Evolutionary conservation across 2,888 invertebrate species (phyloP), one percentile per base, ranked within the genome.

Genomic region (Operophtera brumata): DNA sequence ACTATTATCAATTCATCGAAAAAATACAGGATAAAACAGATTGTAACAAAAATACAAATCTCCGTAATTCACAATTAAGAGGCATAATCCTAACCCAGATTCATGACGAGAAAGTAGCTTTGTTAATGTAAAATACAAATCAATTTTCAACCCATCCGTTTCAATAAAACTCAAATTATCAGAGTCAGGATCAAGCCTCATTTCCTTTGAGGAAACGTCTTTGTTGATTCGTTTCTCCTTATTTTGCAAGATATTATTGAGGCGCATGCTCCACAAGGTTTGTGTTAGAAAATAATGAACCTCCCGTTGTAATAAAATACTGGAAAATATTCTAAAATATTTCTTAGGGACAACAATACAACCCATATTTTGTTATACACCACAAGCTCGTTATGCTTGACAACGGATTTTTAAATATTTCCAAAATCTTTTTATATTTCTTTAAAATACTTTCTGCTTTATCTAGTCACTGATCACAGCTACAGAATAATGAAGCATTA

Each of bases 221-320:
- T 76, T 78, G 75, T 80, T 75, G 74, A 77, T 77, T 70, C 70
- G 62, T 74, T 77, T 77, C 75, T 75, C 72, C 71, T 77, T 78
- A 76, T 75, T 72, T 67, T 61, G 50, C 53, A 66, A 69, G 69
- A 78, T 73, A 74, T 75, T 74, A 73, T 75, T 73, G 66, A 62
- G 70, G 69, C 62, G 66, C 71, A 70, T 66, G 70, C 71, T 69
- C 69, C 66, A 60, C 70, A 70, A 72, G 67, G 69, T 74, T 75
- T 69, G 64, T 55, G 49, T 62, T 64, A 67, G 67, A 69, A 70
- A 66, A 71, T 75, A 73, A 75, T 71, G 71, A 76, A 67, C 62
- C 61, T 57, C 51, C 57, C 58, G 44, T 45, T 61, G 40, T 55
- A 36, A 43, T 52, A 55, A 20, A 47, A 45, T 45, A 36, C 61